These are phyloP conservation scores for Passerina amoena DNA, from an alignment of 2,113 vertebrate species.

Conservation along the genomic window DNA sequence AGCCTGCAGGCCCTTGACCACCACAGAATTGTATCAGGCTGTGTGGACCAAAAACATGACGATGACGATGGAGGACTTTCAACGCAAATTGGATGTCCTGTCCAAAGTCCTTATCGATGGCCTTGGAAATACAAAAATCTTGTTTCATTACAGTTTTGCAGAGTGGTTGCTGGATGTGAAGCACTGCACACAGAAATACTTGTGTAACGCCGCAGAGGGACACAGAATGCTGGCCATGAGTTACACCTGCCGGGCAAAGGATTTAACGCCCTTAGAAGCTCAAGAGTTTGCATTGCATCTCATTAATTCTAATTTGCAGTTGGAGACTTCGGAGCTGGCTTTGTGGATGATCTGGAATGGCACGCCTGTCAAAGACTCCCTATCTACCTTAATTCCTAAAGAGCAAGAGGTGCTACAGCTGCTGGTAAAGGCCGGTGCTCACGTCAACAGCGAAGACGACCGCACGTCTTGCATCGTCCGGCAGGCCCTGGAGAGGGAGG, in stretches of 20 bases:
- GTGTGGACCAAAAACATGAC: constrained; percentile 97
- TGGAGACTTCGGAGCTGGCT: constrained; percentile 90
- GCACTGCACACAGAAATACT: constrained; percentile 96
- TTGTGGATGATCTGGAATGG: constrained; percentile 99
- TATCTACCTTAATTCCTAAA: constrained; percentile 89
- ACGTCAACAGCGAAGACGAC: constrained; percentile 91
- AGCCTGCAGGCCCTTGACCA: constrained; percentile 89
- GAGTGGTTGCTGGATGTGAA: constrained; percentile 98
- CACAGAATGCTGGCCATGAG: constrained; percentile 98
- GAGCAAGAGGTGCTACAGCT: constrained; percentile 95
- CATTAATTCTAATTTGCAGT: constrained; percentile 91
- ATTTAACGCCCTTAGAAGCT: constrained; percentile 88
- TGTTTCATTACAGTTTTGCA: constrained; percentile 98
- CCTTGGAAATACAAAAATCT: constrained; percentile 88
- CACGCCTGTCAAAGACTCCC: constrained; percentile 92
- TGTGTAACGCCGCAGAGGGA: constrained; percentile 95
- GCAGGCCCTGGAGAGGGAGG: constrained; percentile 93
- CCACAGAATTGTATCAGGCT: constrained; percentile 90
- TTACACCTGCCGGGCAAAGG: constrained; percentile 93
- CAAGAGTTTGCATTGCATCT: constrained; percentile 96
- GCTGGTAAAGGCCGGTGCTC: constrained; percentile 94
- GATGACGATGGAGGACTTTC: constrained; percentile 91
- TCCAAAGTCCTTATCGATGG: constrained; percentile 92
- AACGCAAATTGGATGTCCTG: constrained; percentile 95
- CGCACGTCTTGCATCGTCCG: constrained; percentile 90